A percentile compares a stretch with the other conserved stretches of the same genome.
Evolutionary conservation across 2,797 vertebrate genomes (phyloP).

Genomic region (Peromyscus aztecus): DNA sequence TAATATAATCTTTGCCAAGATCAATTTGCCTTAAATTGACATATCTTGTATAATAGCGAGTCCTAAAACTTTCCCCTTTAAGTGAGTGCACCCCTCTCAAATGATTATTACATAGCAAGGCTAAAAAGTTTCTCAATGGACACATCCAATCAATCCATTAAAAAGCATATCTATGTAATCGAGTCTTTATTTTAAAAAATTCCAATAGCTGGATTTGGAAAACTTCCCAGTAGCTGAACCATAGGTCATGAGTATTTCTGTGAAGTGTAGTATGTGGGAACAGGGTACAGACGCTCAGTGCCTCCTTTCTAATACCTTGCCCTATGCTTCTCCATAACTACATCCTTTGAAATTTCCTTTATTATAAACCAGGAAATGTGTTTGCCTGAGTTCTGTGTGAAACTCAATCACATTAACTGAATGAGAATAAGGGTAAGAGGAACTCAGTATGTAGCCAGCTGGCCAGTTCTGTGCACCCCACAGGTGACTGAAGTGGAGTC

Average conservation of each 20-base stretch:
- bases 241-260: not conserved
- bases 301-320: not conserved
- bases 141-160: not conserved
- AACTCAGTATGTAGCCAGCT: not conserved
- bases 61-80: not conserved
- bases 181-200: not conserved
- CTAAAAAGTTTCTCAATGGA: not conserved
- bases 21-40: not conserved
- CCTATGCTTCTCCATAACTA: not conserved
- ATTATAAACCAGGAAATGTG: not conserved
- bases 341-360: not conserved
- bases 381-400: not conserved
- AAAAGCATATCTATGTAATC: not conserved
- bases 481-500: not conserved
- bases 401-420: not conserved
- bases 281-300: not conserved
- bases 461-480: not conserved
- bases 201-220: not conserved
- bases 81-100: not conserved
- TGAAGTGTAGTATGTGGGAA: not conserved
- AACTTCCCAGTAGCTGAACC: not conserved
- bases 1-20: not conserved
- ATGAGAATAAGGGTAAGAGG: not conserved
- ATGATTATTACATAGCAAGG: not conserved
- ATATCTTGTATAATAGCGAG: not conserved